These are phyloP conservation scores for Tragelaphus buxtoni DNA, from an alignment of 2,113 vertebrate genomes.

Conservation along the genomic window DNA sequence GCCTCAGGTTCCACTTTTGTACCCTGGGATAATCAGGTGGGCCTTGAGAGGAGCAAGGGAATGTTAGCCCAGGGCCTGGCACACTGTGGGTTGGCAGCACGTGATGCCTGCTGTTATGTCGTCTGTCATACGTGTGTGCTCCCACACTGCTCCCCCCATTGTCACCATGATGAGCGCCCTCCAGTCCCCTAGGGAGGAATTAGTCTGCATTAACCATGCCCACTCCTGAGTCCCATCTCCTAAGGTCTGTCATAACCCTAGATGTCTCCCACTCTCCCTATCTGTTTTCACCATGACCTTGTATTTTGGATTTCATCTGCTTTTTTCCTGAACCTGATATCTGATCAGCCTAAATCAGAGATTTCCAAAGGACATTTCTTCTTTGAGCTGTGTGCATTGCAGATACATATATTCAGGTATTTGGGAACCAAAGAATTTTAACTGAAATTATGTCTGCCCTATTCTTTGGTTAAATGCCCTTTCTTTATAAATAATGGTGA, in stretches of 20 bases:
- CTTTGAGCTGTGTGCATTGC: not conserved
- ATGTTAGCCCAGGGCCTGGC: fast-evolving
- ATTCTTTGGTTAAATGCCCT: not conserved
- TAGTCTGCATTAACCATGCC: not conserved
- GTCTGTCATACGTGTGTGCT: fast-evolving
- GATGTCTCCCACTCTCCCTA: not conserved
- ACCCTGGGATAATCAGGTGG: fast-evolving
- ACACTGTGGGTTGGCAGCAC: fast-evolving
- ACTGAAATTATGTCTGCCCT: not conserved
- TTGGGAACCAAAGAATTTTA: not conserved
- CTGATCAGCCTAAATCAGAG: not conserved
- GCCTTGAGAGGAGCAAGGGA: not conserved
- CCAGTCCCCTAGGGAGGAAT: fast-evolving
- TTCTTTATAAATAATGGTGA: not conserved
- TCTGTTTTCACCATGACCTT: not conserved
- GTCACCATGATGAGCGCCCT: fast-evolving
- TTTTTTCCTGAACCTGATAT: not conserved
- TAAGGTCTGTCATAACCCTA: not conserved
- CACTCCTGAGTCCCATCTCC: not conserved
- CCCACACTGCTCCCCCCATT: fast-evolving
- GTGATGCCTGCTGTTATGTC: fast-evolving
- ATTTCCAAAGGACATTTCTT: not conserved
- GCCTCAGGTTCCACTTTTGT: not conserved
- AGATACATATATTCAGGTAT: fast-evolving
- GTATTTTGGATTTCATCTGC: not conserved